Base-by-base conservation (phyloP, 2,113 vertebrate species). In the Riparia riparia region DNA sequence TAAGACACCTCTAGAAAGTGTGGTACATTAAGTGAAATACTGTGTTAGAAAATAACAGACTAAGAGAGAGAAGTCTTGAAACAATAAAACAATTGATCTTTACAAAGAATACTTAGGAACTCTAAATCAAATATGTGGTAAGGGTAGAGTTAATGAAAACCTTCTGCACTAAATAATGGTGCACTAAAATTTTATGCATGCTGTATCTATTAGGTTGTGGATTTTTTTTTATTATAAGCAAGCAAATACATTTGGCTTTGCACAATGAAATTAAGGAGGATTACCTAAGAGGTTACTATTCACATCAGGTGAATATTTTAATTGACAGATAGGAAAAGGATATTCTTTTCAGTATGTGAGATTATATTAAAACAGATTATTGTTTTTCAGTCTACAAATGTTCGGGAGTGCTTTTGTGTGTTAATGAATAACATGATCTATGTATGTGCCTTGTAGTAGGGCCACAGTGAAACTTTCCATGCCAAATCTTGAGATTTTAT, bases 291-390 rank as follows among this genome's bases (percentile, higher is more conserved):
- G 6, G 16, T 58, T 92, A 66, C 22, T 56, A 17, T 20, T 73
- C 41, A 73, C 54, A 64, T 84, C 47, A 73, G 64, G 49, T 61
- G 37, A 94, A 31, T 4, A 32, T 77, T 89, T 92, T 80, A 93
- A 80, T 64, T 95, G 86, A 53, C 49, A 95, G 56, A 86, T 81
- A 61, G 76, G 86, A 96, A 90, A 60, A 77, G 58, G 60, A 9
- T 22, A 4, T 80, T 74, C 57, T 71, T 29, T 61, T 74, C 17
- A 16, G 18, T 60, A 49, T 25, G 20, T 10, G 14, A 78, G 37
- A 49, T 84, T 73, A 44, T 68, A 78, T 58, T 66, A 58, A 80
- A 91, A 29, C 3, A 61, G 11, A 50, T 41, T 29, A 18, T 16
- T 64, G 7, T 51, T 96, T 90, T 94, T 56, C 65, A 56, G 22